Evolutionary conservation across 1,140 invertebrate species (phyloP).

Genomic region (Sitodiplosis mosellana): DNA sequence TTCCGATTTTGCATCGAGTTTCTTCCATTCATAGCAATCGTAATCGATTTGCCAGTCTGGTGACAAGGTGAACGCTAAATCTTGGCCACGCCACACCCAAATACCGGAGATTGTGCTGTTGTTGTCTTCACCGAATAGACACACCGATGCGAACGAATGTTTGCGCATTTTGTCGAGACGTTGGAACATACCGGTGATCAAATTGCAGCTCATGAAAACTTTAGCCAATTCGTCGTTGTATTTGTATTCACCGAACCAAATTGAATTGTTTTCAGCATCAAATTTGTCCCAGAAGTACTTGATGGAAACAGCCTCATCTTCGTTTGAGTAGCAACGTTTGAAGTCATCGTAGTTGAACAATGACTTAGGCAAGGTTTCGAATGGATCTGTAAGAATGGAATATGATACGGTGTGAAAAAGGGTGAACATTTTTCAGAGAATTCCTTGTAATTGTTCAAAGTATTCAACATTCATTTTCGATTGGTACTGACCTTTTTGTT

Average conservation of each 20-base stretch:
- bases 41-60: constrained; percentile 95
- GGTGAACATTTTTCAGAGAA: too few species aligned
- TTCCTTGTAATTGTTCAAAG: too few species aligned
- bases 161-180: constrained; percentile 96
- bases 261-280: constrained; percentile 90
- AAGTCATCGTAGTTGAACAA: constrained; percentile 94
- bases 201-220: constrained; percentile 92
- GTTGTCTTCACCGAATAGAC: constrained; percentile 84
- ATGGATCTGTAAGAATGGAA: constrained; percentile 46
- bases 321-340: constrained; percentile 93
- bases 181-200: constrained; percentile 91
- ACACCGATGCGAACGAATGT: constrained; percentile 82
- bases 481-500: constrained; percentile 35
- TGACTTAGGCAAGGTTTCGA: constrained; percentile 71
- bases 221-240: constrained; percentile 82
- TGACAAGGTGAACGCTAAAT: constrained; percentile 73
- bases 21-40: constrained; percentile 92
- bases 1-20: constrained; percentile 64
- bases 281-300: constrained; percentile 99
- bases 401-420: too few species aligned
- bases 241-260: constrained; percentile 77
- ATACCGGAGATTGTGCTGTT: constrained; percentile 87
- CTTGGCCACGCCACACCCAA: constrained; percentile 93
- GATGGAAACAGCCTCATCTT: constrained; percentile 82
- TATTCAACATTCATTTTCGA: too few species aligned